Conservation (phyloP, 2,888 invertebrate species). For the Dicranocentrus wangi region DNA sequence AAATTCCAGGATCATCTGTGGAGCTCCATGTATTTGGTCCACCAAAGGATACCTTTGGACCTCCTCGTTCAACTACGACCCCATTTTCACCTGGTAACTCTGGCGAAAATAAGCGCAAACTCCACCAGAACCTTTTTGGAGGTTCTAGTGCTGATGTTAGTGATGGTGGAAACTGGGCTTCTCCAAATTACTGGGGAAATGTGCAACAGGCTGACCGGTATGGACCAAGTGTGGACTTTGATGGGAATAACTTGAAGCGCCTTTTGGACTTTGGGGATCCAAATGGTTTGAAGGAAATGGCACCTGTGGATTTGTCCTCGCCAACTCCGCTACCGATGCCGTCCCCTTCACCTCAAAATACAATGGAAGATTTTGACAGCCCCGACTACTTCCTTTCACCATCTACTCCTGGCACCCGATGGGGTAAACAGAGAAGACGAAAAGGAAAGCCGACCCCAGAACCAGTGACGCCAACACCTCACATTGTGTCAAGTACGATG, state of each 20-base stretch:
- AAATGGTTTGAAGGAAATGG: conserved; percentile 52
- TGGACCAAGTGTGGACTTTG: conserved; percentile 66
- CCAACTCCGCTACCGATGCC: conserved; percentile 51
- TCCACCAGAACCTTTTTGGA: conserved; percentile 56
- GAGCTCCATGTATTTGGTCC: conserved; percentile 50
- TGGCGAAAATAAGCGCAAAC: conserved; percentile 19
- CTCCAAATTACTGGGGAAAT: conserved; percentile 64
- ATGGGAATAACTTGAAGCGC: conserved; percentile 31
- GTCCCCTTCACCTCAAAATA: conserved; percentile 26
- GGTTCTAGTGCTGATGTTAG: conserved; percentile 55
- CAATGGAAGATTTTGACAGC: conserved; percentile 33
- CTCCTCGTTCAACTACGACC: conserved; percentile 27
- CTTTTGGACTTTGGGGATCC: conserved; percentile 21
- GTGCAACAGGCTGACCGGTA: conserved; percentile 64
- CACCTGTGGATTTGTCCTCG: conserved; percentile 40
- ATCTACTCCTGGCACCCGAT: conserved; percentile 39
- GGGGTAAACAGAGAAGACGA: conserved; percentile 54
- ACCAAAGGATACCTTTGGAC: conserved; percentile 60
- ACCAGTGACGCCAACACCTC: conserved; percentile 37
- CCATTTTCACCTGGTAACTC: conserved; percentile 18
- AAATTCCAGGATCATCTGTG: conserved; percentile 22
- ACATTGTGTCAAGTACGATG: not conserved
- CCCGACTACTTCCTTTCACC: conserved; percentile 39
- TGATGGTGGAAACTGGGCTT: conserved; percentile 53
- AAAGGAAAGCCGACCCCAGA: conserved; percentile 36